Conservation (phyloP, 2,888 invertebrate species). For the Diaprepes abbreviatus region DNA sequence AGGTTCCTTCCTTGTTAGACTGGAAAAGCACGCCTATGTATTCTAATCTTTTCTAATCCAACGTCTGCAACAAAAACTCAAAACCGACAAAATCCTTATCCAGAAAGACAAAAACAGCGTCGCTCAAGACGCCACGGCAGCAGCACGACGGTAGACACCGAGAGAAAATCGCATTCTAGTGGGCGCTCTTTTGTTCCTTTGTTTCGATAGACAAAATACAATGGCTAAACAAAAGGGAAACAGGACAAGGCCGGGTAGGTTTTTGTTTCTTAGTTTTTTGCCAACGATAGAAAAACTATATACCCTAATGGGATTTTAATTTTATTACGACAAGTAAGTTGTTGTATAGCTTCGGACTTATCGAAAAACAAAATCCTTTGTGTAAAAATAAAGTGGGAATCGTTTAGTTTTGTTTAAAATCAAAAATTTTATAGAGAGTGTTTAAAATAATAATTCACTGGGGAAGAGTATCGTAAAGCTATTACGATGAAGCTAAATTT, state of each 20-base stretch:
- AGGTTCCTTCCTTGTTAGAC: too few relatives aligned
- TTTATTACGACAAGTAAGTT: too few relatives aligned
- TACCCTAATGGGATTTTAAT: too few relatives aligned
- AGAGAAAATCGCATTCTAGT: slow-evolving; percentile 1
- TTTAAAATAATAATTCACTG: too few relatives aligned
- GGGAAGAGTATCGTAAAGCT: too few relatives aligned
- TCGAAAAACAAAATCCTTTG: too few relatives aligned
- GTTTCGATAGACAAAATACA: slow-evolving; percentile 18
- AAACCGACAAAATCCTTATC: slow-evolving; percentile 22
- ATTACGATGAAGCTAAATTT: too few relatives aligned
- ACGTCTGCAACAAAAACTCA: not conserved
- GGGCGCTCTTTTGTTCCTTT: slow-evolving; percentile 15
- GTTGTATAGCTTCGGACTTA: too few relatives aligned
- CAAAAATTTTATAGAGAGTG: too few relatives aligned
- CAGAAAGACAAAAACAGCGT: slow-evolving; percentile 9
- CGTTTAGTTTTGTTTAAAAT: too few relatives aligned
- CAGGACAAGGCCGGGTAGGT: not conserved
- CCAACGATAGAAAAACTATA: too few relatives aligned
- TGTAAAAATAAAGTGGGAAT: too few relatives aligned
- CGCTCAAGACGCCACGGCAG: slow-evolving; percentile 14
- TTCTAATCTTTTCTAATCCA: slow-evolving; percentile 6
- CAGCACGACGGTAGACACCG: slow-evolving; percentile 8
- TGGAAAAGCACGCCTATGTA: not conserved
- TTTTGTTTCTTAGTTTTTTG: not conserved
- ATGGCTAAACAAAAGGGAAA: slow-evolving; percentile 8